Conservation (phyloP, 2,888 invertebrate species). For the Dinocampus coccinellae region DNA sequence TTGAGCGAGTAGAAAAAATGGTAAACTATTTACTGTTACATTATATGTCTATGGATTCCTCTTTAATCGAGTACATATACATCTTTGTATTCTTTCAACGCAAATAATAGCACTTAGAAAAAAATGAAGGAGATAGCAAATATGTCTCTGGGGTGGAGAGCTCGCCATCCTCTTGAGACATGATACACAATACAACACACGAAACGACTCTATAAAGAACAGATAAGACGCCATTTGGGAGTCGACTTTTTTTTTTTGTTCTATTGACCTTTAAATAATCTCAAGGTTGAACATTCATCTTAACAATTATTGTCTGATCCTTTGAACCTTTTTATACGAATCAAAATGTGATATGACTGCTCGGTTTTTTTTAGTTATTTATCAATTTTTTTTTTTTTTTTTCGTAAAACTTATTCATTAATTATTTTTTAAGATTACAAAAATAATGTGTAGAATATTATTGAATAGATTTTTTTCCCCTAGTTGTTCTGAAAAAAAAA, state of each 20-base stretch:
- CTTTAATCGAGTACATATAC: neutral
- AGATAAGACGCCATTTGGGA: conserved; percentile 15
- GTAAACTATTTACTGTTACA: neutral
- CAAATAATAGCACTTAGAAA: conserved; percentile 2
- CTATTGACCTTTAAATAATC: neutral
- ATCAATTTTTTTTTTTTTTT: neutral
- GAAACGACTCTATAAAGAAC: neutral
- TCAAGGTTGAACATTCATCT: neutral
- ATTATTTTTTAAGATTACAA: no score
- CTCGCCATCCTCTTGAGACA: neutral
- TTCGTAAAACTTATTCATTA: no score
- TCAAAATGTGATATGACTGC: neutral
- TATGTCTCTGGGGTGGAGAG: conserved; percentile 6
- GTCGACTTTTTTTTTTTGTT: neutral
- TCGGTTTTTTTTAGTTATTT: no score
- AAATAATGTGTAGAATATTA: no score
- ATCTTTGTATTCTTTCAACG: conserved; percentile 18
- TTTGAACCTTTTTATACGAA: neutral
- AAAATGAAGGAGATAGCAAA: conserved; percentile 17
- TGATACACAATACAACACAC: neutral
- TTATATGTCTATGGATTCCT: neutral
- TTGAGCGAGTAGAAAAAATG: conserved; percentile 2
- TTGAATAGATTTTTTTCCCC: no score
- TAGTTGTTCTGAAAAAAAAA: no score
- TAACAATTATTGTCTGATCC: neutral